Evolutionary conservation across 1,140 invertebrate genomes (phyloP), one percentile per base, ranked within the genome.

Genomic region (Cherax destructor): DNA sequence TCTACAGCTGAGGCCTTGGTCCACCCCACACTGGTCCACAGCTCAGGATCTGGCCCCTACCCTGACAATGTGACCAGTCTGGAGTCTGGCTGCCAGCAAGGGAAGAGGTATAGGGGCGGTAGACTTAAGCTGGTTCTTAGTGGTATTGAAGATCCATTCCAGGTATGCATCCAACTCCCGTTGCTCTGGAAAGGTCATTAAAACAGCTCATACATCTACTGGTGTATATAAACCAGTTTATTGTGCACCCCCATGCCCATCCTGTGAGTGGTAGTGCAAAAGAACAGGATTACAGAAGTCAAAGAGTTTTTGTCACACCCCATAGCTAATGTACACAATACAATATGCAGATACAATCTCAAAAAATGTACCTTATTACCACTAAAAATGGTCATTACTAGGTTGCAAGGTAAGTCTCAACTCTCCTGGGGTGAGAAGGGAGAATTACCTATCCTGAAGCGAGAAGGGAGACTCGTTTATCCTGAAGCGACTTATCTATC

Each of bases 61-160:
- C n/a, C 87, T 83, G 3, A 88, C 87, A 61, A 88, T 88, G 11
- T 88, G 87, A 5, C 87, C 87, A 11, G 87, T 88, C 79, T 88
- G 87, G 11, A 88, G 79, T 49, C 87, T 88, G 49, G 87, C 87
- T 0, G 87, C 87, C 21, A 88, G 78, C 11, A 88, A 65, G 7
- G 87, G 87, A 6, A 88, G 79, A 10, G 87, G 87, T 3, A 83
- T 52, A 4, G 78, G 87, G 1, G 87, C 41, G 16, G 47, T 52
- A 30, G 41, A 72, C 79, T 81, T 80, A 30, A 88, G 61, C 5
- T 83, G 79, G n/a, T 88, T 79, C 47, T 79, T 80, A 18, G 87
- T 47, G 47, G 65, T 81, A 49, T 88, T 88, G 79, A 88, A 88
- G 7, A 88, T 79, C 87, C 87, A 88, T n/a, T 88, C 78, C 47